These are phyloP conservation scores for Premnoplex brunnescens DNA, from an alignment of 2,797 vertebrate species.

Conservation along the genomic window DNA sequence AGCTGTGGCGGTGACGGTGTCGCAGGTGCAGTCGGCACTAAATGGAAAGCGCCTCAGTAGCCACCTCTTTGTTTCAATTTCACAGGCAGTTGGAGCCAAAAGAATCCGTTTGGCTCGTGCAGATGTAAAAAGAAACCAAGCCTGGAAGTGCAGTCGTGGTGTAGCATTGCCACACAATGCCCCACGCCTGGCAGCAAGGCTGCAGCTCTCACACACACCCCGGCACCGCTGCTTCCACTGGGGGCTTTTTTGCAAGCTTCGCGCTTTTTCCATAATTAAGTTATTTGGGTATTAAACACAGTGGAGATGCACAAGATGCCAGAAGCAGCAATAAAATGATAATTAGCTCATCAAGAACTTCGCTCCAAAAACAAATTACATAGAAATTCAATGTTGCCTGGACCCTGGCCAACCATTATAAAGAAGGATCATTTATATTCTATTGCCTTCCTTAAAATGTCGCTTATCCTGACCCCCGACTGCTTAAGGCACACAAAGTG, in stretches of 20 bases:
- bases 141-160: neutral
- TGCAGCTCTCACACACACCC: neutral
- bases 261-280: conserved; percentile 64
- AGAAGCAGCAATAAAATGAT: conserved; percentile 74
- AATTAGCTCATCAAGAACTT: conserved; percentile 77
- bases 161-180: neutral
- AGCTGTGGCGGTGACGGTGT: neutral
- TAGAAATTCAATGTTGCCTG: conserved; percentile 63
- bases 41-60: neutral
- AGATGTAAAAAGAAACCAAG: conserved; percentile 29
- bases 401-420: conserved; percentile 67
- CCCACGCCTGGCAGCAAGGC: neutral
- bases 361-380: conserved; percentile 68
- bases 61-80: conserved; percentile 39
- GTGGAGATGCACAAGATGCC: conserved; percentile 62
- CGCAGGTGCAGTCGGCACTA: neutral
- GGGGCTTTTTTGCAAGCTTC: neutral
- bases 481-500: conserved; percentile 48
- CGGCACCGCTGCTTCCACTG: neutral
- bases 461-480: conserved; percentile 49
- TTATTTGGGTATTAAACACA: conserved; percentile 66
- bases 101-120: neutral
- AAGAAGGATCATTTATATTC: conserved; percentile 66
- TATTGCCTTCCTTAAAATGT: conserved; percentile 62
- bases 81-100: conserved; percentile 13